phyloP scores from a whole-genome alignment of 2,113 vertebrate genomes.

The Zosterops borbonicus region DNA sequence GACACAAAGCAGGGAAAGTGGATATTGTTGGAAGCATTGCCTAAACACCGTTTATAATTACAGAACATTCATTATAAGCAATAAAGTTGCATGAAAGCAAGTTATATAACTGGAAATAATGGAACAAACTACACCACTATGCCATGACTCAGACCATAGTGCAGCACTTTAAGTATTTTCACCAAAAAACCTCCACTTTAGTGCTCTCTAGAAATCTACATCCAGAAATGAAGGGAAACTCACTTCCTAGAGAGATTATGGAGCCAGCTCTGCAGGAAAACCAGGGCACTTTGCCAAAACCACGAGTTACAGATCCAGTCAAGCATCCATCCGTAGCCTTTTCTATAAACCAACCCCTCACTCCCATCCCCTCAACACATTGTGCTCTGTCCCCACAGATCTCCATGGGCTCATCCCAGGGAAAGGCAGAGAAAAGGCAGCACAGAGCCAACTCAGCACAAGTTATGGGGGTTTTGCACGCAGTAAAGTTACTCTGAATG shows the following conservation, averaged over 20 bases:
- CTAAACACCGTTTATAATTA: background rate
- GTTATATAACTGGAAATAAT: background rate
- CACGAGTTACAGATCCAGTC: background rate
- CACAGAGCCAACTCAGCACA: background rate
- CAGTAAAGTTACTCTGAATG: accelerated
- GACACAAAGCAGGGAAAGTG: background rate
- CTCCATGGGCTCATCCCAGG: background rate
- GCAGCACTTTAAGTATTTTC: background rate
- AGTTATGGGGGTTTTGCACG: background rate
- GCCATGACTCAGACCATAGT: background rate
- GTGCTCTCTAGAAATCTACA: background rate
- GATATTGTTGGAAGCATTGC: background rate
- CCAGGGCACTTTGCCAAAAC: background rate
- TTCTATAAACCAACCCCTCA: background rate
- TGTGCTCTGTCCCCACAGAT: too few relatives aligned
- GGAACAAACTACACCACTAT: background rate
- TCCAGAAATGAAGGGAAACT: background rate
- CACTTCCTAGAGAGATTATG: background rate
- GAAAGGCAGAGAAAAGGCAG: background rate
- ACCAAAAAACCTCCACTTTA: background rate
- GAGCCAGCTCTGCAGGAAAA: background rate
- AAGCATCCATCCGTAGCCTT: background rate
- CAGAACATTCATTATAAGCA: background rate
- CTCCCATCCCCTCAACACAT: background rate
- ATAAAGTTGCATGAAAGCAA: background rate